Percentiles rank a stretch among this genome's conserved stretches.
Evolutionary conservation across 2,888 invertebrate species (phyloP).

Genomic region (Drosophila nigricruria): DNA sequence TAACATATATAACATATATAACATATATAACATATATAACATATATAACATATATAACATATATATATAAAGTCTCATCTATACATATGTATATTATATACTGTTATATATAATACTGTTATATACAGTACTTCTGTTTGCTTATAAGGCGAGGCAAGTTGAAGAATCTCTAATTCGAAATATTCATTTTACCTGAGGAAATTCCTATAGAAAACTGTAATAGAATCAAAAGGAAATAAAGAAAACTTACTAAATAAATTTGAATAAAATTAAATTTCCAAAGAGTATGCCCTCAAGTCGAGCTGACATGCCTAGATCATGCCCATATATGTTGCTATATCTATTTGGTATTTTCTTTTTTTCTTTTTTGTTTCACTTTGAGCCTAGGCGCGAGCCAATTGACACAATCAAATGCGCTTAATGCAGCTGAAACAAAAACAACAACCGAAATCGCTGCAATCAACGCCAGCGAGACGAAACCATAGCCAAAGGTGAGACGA

Average conservation of each 20-base stretch:
- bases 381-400: conserved; percentile 83
- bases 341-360: background rate
- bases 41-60: too few species aligned
- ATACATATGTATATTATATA: too few species aligned
- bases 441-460: conserved; percentile 65
- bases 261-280: background rate
- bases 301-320: background rate
- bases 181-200: background rate
- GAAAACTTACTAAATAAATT: background rate
- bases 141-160: too few species aligned
- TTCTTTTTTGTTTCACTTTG: conserved; percentile 23
- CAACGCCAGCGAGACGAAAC: conserved; percentile 45
- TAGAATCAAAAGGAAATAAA: background rate
- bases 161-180: background rate
- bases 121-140: too few species aligned
- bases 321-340: background rate
- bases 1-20: too few species aligned
- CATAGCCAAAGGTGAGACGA: background rate
- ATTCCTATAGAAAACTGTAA: background rate
- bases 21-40: too few species aligned
- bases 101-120: too few species aligned
- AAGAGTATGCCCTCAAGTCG: background rate
- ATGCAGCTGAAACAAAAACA: conserved; percentile 66
- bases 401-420: conserved; percentile 85
- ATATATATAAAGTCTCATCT: too few species aligned